Base-by-base conservation (phyloP, 2,113 vertebrate genomes). In the Lepisosteus osseus region DNA sequence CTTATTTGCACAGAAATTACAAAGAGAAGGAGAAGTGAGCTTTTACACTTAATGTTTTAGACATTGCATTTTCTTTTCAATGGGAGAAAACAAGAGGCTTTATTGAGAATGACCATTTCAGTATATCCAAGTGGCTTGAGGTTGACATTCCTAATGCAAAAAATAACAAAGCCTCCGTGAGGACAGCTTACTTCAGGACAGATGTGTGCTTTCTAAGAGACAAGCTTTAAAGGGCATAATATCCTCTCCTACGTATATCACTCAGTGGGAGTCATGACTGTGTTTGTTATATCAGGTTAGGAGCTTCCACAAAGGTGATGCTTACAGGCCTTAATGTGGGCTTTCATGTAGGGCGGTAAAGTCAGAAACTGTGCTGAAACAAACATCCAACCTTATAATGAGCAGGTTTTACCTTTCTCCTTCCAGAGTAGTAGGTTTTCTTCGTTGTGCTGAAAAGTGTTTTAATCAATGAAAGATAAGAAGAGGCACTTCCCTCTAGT, bases 181-280 rank as follows among this genome's bases (percentile, higher is more conserved):
- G 80, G 78, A 85, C 17, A 74, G 81, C 81, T 78, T 80, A 82
- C 72, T 72, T 85, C 65, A 75, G 81, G 87, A 87, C 87, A 88
- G 82, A 82, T 82, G 77, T 47, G 76, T 77, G 82, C 69, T 90
- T 84, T 66, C 69, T 65, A 74, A 75, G 78, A 87, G 86, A 88
- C 88, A 88, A 85, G 86, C 79, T 85, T 87, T 90, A 90, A 91
- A 90, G 81, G 87, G 85, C 82, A 89, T 85, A 90, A 87, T 89
- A 84, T 82, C 85, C 77, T 87, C 90, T 84, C 6, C 6, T 51
- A n/a, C 17, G 83, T 82, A 76, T 84, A 78, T 81, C 74, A 79
- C 81, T 85, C 79, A 77, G 77, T 81, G 80, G 78, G 83, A 85
- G 84, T 86, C 81, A 82, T 78, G 71, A 81, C 77, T 72, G 71